Base-by-base conservation (phyloP, 2,113 vertebrate species). In the Nicator chloris region DNA sequence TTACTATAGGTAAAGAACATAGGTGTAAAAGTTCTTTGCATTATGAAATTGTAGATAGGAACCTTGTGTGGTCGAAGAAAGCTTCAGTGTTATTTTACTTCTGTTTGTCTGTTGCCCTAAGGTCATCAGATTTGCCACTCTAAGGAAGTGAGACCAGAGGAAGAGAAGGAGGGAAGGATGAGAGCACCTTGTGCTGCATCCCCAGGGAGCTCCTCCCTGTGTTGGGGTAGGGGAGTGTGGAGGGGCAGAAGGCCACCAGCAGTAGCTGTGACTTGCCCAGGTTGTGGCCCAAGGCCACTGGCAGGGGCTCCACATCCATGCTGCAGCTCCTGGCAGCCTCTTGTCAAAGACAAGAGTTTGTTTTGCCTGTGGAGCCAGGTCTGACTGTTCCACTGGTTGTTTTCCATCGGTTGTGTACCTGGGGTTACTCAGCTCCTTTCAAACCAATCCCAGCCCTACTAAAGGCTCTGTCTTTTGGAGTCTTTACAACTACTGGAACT, bases 261-360 rank as follows among this genome's bases (percentile, higher is more conserved):
- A 24, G 13, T 1, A 44, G 31, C 72, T 0, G 0, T 1, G 31
- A 24, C 27, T 39, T 72, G 8, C 47, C n/a, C 0, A 0, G 23
- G 5, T 19, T 69, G 40, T 69, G 26, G 14, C 45, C 53, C n/a
- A 26, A 4, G 15, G 39, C 28, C 24, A 4, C 42, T 53, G 50
- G 5, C 33, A 73, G 37, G 28, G 33, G 10, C 51, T 51, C 19
- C 33, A 23, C 0, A 0, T 70, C 56, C 75, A 4, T 16, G 6
- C 19, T 63, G 45, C 44, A 65, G 53, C 66, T 85, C 31, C 77
- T 69, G 63, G 40, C 37, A 65, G n/a, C 16, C 56, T 61, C 42
- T 88, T 83, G 68, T 64, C 56, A 54, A 42, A 44, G 54, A 18
- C n/a, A 83, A 30, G 45, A 9, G 1, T 49, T 89, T 69, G n/a